Evolutionary conservation across 2,888 invertebrate species (phyloP).

Genomic region (Marasmarcha lunaedactyla): DNA sequence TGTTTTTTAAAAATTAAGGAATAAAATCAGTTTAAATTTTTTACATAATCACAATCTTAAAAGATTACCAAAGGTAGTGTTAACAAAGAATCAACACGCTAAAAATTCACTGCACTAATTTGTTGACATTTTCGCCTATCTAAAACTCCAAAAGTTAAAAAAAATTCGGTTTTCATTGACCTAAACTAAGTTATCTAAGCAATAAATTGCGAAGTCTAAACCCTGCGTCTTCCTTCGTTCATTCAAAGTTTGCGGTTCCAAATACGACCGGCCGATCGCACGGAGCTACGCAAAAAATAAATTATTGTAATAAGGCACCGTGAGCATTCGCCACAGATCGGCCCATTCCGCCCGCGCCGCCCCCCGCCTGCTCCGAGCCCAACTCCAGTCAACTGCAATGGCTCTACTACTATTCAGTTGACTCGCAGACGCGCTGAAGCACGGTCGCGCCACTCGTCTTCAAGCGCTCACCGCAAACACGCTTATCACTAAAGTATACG

Average conservation of each 20-base stretch:
- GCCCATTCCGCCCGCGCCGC: constrained; percentile 50
- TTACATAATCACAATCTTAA: too few relatives aligned
- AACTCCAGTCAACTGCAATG: constrained; percentile 60
- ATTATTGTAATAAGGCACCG: constrained; percentile 68
- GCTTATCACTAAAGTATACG: constrained; percentile 46
- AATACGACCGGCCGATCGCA: constrained; percentile 47
- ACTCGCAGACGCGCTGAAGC: constrained; percentile 56
- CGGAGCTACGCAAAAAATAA: constrained; percentile 61
- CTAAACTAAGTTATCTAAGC: too few relatives aligned
- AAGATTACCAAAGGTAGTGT: too few relatives aligned
- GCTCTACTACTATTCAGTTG: constrained; percentile 55
- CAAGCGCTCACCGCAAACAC: constrained; percentile 52
- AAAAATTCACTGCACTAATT: too few relatives aligned
- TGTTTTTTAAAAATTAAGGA: too few relatives aligned
- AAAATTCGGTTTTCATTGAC: too few relatives aligned
- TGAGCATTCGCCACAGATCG: constrained; percentile 65
- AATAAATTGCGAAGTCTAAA: too few relatives aligned
- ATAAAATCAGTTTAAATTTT: too few relatives aligned
- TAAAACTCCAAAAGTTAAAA: too few relatives aligned
- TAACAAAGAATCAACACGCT: too few relatives aligned
- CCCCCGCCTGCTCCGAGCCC: constrained; percentile 39
- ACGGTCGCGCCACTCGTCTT: constrained; percentile 62
- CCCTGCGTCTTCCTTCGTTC: constrained; percentile 31
- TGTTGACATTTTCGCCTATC: too few relatives aligned
- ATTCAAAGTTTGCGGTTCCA: constrained; percentile 48